These are phyloP conservation scores for Araneus ventricosus DNA, from an alignment of 1,140 invertebrate genomes.

Conservation along the genomic window DNA sequence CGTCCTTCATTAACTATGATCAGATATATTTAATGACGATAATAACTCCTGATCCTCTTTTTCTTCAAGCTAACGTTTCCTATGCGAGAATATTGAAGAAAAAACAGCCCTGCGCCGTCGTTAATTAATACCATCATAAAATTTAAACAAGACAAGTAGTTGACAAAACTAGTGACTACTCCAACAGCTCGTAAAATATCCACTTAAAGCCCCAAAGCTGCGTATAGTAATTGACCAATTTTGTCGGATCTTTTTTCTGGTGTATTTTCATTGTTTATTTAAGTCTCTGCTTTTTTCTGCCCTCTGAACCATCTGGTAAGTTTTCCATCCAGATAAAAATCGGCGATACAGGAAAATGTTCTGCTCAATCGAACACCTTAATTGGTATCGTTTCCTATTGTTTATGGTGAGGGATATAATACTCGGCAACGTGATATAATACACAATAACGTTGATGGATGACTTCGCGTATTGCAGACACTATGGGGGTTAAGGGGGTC, in stretches of 20 bases:
- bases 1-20: not conserved
- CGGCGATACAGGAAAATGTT: slow-evolving; percentile 65
- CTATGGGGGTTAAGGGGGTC: slow-evolving; percentile 28
- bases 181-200: slow-evolving; percentile 69
- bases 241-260: not conserved
- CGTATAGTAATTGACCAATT: slow-evolving; percentile 65
- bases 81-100: not conserved
- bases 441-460: slow-evolving; percentile 34
- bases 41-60: not conserved
- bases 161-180: slow-evolving; percentile 58
- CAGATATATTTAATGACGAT: slow-evolving; percentile 19
- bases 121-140: slow-evolving; percentile 65
- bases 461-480: not conserved
- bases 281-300: slow-evolving; percentile 21
- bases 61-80: not conserved
- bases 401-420: slow-evolving; percentile 23
- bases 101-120: not conserved
- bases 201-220: slow-evolving; percentile 8
- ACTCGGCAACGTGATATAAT: slow-evolving; percentile 15
- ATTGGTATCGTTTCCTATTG: slow-evolving; percentile 57
- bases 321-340: slow-evolving; percentile 60
- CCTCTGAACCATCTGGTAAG: slow-evolving; percentile 46
- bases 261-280: not conserved
- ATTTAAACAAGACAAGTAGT: slow-evolving; percentile 57
- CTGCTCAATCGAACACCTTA: slow-evolving; percentile 64